Conservation (phyloP, 1,140 invertebrate species). For the Sycophaga agraensis region DNA sequence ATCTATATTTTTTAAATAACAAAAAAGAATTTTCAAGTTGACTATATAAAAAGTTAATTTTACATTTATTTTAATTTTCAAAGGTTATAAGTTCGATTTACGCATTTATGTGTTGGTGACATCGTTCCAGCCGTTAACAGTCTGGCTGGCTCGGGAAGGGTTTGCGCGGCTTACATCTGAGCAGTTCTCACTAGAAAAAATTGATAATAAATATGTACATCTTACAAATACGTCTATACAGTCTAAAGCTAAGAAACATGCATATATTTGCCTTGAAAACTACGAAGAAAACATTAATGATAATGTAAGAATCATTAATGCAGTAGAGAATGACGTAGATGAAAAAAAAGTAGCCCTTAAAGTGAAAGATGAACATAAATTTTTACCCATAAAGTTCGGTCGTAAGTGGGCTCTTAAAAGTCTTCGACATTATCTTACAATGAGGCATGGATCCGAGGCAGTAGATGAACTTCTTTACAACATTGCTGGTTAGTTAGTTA, state of each 20-base stretch:
- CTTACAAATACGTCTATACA: constrained; percentile 69
- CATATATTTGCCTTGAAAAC: too few species aligned
- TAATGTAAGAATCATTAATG: too few species aligned
- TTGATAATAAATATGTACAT: constrained; percentile 57
- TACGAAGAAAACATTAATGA: too few species aligned
- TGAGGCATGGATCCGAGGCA: constrained; percentile 45
- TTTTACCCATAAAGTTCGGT: constrained; percentile 31
- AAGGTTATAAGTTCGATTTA: constrained; percentile 52
- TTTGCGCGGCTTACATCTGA: constrained; percentile 65
- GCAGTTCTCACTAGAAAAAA: constrained; percentile 60
- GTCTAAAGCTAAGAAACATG: constrained; percentile 33
- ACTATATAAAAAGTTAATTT: too few species aligned
- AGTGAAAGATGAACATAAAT: neutral
- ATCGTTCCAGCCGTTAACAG: constrained; percentile 62
- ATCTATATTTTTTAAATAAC: too few species aligned
- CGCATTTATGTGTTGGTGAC: constrained; percentile 49
- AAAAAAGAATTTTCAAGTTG: too few species aligned
- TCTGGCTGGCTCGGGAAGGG: constrained; percentile 66
- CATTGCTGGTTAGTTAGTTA: constrained; percentile 57
- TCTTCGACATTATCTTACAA: constrained; percentile 48
- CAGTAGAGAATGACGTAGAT: too few species aligned
- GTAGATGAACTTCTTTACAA: constrained; percentile 60
- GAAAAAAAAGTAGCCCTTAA: too few species aligned
- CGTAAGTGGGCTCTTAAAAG: constrained; percentile 54
- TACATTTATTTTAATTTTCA: constrained; percentile 36